phyloP scores from a whole-genome alignment of 2,113 vertebrate species.

The Hepsetus odoe region DNA sequence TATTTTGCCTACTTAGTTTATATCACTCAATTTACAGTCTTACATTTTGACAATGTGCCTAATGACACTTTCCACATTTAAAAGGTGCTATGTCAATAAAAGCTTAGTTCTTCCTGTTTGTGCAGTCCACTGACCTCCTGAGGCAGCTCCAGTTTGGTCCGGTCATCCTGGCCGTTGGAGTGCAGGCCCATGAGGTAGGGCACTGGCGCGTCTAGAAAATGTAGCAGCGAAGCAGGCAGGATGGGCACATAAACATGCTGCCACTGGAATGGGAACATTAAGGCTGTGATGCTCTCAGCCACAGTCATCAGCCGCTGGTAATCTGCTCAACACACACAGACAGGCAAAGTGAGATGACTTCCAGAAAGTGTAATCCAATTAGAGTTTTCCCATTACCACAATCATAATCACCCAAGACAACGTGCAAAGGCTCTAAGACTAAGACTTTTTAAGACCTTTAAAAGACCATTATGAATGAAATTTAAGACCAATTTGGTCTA shows the following conservation, averaged over 20 bases:
- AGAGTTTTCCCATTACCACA: neutral
- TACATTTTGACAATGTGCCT: neutral
- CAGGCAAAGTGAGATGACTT: neutral
- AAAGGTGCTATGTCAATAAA: neutral
- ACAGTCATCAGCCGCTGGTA: slow-evolving; percentile 96
- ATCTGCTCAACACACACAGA: slow-evolving; percentile 72
- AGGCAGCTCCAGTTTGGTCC: slow-evolving; percentile 92
- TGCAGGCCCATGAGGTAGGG: slow-evolving; percentile 97
- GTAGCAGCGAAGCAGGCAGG: slow-evolving; percentile 89
- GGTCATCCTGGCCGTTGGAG: slow-evolving; percentile 87
- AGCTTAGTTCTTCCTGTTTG: neutral
- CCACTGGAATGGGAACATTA: slow-evolving; percentile 98
- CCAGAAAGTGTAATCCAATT: neutral
- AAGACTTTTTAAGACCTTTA: no score
- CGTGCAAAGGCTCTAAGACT: no score
- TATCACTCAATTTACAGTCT: no score
- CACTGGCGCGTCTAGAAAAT: slow-evolving; percentile 95
- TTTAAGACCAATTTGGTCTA: no score
- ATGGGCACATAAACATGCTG: slow-evolving; percentile 97
- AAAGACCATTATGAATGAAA: no score
- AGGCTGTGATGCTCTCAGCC: slow-evolving; percentile 88
- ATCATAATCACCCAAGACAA: neutral
- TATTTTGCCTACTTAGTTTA: no score
- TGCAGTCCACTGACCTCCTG: slow-evolving; percentile 83
- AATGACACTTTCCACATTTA: neutral